Evolutionary conservation across 2,888 invertebrate genomes (phyloP), one percentile per base, ranked within the genome.

Genomic region (Agonopterix alstromeriana): DNA sequence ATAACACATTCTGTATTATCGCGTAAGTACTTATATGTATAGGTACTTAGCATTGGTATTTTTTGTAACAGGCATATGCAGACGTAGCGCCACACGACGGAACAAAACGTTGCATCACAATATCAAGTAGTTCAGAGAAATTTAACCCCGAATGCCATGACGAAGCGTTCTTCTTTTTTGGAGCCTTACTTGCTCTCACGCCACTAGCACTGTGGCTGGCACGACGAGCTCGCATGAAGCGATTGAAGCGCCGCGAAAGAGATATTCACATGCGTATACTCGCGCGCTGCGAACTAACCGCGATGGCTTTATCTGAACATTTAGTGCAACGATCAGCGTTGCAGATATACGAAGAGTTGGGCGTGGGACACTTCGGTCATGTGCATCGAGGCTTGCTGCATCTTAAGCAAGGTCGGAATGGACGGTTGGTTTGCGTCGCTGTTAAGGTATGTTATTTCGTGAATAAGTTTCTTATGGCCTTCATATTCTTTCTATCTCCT

Each of bases 61-160:
- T 27, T 5, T 27, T 27, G 5, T 27, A 7, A 27, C n/a, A 38
- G 38, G 38, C 38, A 38, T 38, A 38, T n/a, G 10, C 9, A 38
- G 38, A 7, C 3, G 38, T 42, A 3, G 50, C 56, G 11, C 55
- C 51, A 3, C 0, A 48, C 38, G 68, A 65, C 49, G 66, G 64
- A 40, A 36, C 17, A n/a, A 35, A n/a, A 4, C 9, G 42, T 10
- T 17, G 50, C 35, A 56, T 58, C 43, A 14, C 48, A 3, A 42
- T 49, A 11, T 51, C 11, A 55, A 9, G 10, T 8, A 1, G 35
- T 8, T 70, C 69, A 9, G 90, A 92, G 57, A 58, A 71, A 35
- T 90, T 90, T 11, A 69, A 73, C 1, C 91, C 94, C 11, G 69
- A 67, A 0, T 96, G 96, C 94, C 79, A 93, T 46, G 92, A 92